Evolutionary conservation across 1,140 invertebrate genomes (phyloP), one percentile per base, ranked within the genome.

Genomic region (Probaryconus sp.): DNA sequence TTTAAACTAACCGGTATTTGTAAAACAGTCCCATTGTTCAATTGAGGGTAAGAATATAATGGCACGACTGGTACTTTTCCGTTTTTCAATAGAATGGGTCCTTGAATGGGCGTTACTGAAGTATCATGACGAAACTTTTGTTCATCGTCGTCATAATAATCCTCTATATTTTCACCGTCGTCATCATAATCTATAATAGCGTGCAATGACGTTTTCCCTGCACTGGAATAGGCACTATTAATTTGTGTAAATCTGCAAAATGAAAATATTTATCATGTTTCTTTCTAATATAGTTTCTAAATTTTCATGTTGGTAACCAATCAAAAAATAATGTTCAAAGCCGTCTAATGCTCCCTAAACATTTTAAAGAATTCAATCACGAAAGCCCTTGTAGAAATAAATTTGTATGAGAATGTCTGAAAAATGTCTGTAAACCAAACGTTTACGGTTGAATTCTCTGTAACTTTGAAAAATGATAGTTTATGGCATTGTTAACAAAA

Each of bases 61-160:
- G 94, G 94, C 38, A 96, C 93, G 0, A 96, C 94, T 11, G 94
- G 94, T 14, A 94, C 93, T 16, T 90, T 90, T 60, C 93, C 93
- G 83, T 95, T 94, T 83, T 93, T 92, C 61, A 95, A 75, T 70
- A 91, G 91, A 83, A 95, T 94, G 2, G 94, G 94, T 11, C 94
- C 94, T 83, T 94, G 93, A 47, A 95, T 93, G 6, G 94, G 93
- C 14, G 94, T 95, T 17, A 94, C 93, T 0, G 88, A 86, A 5
- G 80, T 60, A 51, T 82, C 78, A 35, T 58, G 76, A 24, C 81
- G 76, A 63, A 84, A 50, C 17, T 83, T 79, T 7, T 75, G 74
- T 2, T 86, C 82, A 24, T 90, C 88, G 21, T 91, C 90, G 24
- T 91, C 91, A 61, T 90, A 90, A 21, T 89, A 88, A 55, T 92